Percentiles rank a stretch among this genome's conserved stretches.
Evolutionary conservation across 2,113 vertebrate species (phyloP).

Genomic region (Myrmecophaga tridactyla): DNA sequence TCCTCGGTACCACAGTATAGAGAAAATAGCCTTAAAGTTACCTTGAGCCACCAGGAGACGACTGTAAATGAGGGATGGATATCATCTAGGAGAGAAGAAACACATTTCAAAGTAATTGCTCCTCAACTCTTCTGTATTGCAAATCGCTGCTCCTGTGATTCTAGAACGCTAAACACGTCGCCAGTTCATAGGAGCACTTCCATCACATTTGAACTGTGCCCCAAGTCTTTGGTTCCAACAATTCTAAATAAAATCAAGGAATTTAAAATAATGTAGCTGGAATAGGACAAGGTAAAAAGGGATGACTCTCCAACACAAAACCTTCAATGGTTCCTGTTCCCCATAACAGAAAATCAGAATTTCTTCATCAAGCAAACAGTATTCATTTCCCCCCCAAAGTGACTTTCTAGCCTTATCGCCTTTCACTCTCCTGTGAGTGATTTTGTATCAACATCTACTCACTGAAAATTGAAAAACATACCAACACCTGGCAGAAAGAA

Average conservation of each 20-base stretch:
- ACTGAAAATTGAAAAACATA: not conserved
- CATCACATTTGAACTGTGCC: not conserved
- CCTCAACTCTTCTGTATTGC: not conserved
- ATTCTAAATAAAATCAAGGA: slow-evolving; percentile 19
- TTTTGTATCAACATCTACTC: not conserved
- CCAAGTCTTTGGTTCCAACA: not conserved
- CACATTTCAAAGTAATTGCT: not conserved
- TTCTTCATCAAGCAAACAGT: not conserved
- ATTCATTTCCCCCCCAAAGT: not conserved
- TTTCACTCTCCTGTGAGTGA: not conserved
- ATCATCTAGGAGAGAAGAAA: not conserved
- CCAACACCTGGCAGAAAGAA: not conserved
- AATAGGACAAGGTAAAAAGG: not conserved
- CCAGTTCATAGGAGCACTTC: not conserved
- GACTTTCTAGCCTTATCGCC: not conserved
- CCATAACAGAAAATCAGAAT: not conserved
- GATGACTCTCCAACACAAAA: not conserved
- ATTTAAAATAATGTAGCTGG: not conserved
- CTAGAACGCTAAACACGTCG: not conserved
- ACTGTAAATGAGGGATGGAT: not conserved
- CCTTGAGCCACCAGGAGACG: not conserved
- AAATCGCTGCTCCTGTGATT: not conserved
- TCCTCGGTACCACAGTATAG: not conserved
- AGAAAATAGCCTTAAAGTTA: not conserved
- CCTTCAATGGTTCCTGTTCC: not conserved